Evolutionary conservation across 2,113 vertebrate species (phyloP).

Genomic region (Bettongia penicillata): DNA sequence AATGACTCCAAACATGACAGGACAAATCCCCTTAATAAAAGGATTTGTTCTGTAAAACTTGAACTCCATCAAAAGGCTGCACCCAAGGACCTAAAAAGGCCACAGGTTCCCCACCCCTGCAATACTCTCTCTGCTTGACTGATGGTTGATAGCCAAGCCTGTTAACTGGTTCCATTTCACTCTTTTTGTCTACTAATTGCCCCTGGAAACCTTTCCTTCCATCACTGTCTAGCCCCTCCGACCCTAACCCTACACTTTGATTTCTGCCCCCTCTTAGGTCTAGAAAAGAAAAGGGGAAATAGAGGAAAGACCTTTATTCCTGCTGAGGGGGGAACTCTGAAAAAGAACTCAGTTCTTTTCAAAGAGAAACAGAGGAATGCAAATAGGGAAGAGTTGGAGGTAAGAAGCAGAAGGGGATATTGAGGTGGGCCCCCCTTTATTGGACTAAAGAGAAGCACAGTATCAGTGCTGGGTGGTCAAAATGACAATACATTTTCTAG

Average conservation of each 20-base stretch:
- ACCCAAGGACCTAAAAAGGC: too few relatives aligned
- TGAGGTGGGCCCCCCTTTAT: constrained; percentile 1
- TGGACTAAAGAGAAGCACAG: neutral
- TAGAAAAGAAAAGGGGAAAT: neutral
- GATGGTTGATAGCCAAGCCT: constrained; percentile 70
- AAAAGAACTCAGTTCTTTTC: neutral
- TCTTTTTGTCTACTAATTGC: constrained; percentile 60
- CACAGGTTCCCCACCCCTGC: too few relatives aligned
- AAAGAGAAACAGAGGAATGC: neutral
- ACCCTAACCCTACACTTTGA: neutral
- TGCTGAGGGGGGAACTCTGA: neutral
- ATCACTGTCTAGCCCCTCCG: neutral
- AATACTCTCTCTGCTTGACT: neutral
- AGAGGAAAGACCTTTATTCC: neutral
- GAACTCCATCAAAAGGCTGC: too few relatives aligned
- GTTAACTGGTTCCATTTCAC: constrained; percentile 69
- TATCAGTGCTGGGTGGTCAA: neutral
- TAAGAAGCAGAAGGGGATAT: neutral
- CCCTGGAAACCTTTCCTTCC: constrained; percentile 67
- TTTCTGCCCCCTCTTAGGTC: neutral
- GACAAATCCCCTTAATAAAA: too few relatives aligned
- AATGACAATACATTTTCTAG: neutral
- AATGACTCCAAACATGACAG: too few relatives aligned
- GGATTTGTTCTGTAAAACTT: too few relatives aligned
- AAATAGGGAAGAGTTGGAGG: neutral